These are phyloP conservation scores for Erebia epiphron DNA, from an alignment of 2,888 invertebrate species.

Conservation along the genomic window DNA sequence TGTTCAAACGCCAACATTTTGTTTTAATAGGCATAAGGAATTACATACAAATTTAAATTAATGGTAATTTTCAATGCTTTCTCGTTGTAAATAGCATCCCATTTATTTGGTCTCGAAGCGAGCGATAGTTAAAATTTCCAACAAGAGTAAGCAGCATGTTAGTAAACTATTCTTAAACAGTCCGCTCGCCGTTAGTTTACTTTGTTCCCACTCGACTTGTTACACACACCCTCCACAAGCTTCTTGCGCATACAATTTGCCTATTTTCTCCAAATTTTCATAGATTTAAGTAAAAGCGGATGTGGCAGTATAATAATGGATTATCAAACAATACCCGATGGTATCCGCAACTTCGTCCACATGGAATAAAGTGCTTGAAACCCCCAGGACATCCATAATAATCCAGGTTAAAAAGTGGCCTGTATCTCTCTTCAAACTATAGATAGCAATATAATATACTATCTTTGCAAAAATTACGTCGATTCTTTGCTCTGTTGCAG, in stretches of 20 bases:
- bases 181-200: conserved; percentile 42
- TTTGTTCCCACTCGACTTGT: conserved; percentile 45
- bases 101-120: conserved; percentile 31
- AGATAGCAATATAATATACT: no score
- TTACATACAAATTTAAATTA: background rate
- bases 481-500: no score
- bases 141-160: conserved; percentile 44
- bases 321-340: no score
- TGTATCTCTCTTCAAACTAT: no score
- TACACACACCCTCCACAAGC: conserved; percentile 40
- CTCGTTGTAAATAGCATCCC: conserved; percentile 17
- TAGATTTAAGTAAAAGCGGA: conserved; percentile 27
- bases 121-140: conserved; percentile 41
- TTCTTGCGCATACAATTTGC: conserved; percentile 42
- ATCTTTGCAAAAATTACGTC: no score
- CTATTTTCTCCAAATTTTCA: conserved; percentile 37
- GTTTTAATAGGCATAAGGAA: background rate
- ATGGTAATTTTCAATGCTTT: conserved; percentile 8
- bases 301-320: conserved; percentile 3
- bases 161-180: conserved; percentile 45
- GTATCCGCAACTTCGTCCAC: no score
- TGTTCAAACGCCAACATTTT: background rate
- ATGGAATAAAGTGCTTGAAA: no score
- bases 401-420: no score
- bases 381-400: no score